Evolutionary conservation across 1,140 invertebrate genomes (phyloP).

Genomic region (Scaptodrosophila lebanonensis): DNA sequence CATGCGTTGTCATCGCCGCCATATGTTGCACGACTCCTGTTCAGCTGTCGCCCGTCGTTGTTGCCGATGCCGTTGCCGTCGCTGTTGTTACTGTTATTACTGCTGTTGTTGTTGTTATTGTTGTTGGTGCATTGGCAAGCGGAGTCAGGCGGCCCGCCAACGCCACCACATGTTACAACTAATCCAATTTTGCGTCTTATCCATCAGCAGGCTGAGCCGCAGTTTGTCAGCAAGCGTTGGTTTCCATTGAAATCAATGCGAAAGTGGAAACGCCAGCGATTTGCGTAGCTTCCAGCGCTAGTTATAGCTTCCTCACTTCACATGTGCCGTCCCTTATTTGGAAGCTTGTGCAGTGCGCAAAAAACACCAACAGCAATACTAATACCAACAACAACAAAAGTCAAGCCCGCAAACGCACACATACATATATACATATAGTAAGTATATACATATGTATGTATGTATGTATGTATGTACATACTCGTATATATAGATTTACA

Average conservation of each 20-base stretch:
- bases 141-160: slow-evolving; percentile 24
- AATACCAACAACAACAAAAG: slow-evolving; percentile 6
- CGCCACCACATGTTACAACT: slow-evolving; percentile 66
- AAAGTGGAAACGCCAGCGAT: slow-evolving; percentile 72
- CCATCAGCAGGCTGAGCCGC: slow-evolving; percentile 50
- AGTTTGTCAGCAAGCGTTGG: slow-evolving; percentile 61
- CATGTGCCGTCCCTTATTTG: slow-evolving; percentile 77
- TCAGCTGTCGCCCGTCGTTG: no score
- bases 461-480: no score
- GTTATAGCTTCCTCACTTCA: slow-evolving; percentile 76
- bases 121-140: no score
- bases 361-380: slow-evolving; percentile 1
- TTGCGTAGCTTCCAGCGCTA: slow-evolving; percentile 66
- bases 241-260: slow-evolving; percentile 69
- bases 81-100: no score
- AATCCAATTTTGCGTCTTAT: slow-evolving; percentile 58
- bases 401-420: not conserved
- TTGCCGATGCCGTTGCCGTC: no score
- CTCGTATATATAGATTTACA: no score
- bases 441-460: no score
- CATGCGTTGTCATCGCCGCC: slow-evolving; percentile 73
- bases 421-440: no score
- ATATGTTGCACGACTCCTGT: slow-evolving; percentile 72
- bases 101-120: no score
- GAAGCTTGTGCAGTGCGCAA: slow-evolving; percentile 64